phyloP scores from a whole-genome alignment of 1,140 invertebrate species.

The Vollenhovia emeryi region DNA sequence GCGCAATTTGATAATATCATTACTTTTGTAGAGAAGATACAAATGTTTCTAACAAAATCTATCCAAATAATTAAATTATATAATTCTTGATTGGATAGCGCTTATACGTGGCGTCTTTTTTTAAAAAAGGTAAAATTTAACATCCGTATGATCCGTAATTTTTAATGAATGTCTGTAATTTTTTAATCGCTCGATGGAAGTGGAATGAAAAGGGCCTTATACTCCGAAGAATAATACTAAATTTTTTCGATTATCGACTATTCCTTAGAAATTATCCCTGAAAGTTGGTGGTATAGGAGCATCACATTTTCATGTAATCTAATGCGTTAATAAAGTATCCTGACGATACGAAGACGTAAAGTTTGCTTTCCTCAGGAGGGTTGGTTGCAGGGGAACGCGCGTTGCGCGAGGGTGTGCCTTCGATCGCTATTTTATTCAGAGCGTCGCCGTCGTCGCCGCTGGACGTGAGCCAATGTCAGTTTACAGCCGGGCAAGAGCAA shows the following conservation, averaged over 20 bases:
- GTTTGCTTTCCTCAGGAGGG: not conserved
- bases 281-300: not conserved
- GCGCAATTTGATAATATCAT: too few species aligned
- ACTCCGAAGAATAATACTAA: not conserved
- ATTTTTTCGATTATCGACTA: not conserved
- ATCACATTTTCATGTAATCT: not conserved
- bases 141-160: not conserved
- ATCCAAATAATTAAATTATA: too few species aligned
- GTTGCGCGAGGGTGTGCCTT: not conserved
- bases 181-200: not conserved
- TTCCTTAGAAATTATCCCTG: not conserved
- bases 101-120: too few species aligned
- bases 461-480: slow-evolving; percentile 61
- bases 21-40: too few species aligned
- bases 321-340: not conserved
- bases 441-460: slow-evolving; percentile 9
- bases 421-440: slow-evolving; percentile 56
- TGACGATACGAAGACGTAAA: not conserved
- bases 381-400: not conserved
- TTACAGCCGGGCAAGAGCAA: slow-evolving; percentile 27
- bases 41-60: too few species aligned
- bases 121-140: too few species aligned
- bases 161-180: not conserved
- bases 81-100: too few species aligned
- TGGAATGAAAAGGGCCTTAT: not conserved